A percentile compares a stretch with the other conserved stretches of the same genome.
These are phyloP conservation scores for Nemotelus nigrinus DNA, from an alignment of 2,888 invertebrate genomes.

Conservation along the genomic window DNA sequence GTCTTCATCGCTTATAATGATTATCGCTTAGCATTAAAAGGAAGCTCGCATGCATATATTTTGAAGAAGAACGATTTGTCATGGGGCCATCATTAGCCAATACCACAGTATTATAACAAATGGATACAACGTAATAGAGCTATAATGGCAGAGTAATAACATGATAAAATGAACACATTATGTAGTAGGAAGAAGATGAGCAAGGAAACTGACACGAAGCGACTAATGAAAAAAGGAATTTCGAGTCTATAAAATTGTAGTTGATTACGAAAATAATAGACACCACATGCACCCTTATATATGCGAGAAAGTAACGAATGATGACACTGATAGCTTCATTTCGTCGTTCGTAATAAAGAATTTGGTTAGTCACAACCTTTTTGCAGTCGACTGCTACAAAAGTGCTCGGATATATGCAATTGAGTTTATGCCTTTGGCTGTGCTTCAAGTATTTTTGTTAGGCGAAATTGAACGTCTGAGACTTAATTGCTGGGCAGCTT, in stretches of 20 bases:
- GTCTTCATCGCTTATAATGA: slow-evolving; percentile 23
- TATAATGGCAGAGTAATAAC: slow-evolving; percentile 26
- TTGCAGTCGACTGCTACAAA: neutral
- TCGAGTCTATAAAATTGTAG: slow-evolving; percentile 29
- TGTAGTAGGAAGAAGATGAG: neutral
- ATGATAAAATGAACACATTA: slow-evolving; percentile 18
- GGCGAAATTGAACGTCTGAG: too few species aligned
- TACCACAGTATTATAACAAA: slow-evolving; percentile 28
- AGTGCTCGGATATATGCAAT: neutral
- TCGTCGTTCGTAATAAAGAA: slow-evolving; percentile 10
- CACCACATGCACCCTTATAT: neutral
- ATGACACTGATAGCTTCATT: slow-evolving; percentile 27
- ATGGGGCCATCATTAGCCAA: slow-evolving; percentile 20
- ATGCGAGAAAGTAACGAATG: slow-evolving; percentile 2
- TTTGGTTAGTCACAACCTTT: slow-evolving; percentile 22
- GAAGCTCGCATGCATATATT: slow-evolving; percentile 12
- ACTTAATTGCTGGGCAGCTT: too few species aligned
- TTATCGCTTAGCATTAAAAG: slow-evolving; percentile 18
- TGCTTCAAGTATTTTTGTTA: slow-evolving; percentile 8
- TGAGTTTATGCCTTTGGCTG: slow-evolving; percentile 25
- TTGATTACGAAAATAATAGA: slow-evolving; percentile 32
- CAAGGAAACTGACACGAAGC: slow-evolving; percentile 6
- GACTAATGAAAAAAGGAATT: slow-evolving; percentile 26
- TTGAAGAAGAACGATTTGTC: slow-evolving; percentile 24
- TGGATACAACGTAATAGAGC: slow-evolving; percentile 29